phyloP scores from a whole-genome alignment of 2,888 invertebrate genomes.

The Andrena flavipes region DNA sequence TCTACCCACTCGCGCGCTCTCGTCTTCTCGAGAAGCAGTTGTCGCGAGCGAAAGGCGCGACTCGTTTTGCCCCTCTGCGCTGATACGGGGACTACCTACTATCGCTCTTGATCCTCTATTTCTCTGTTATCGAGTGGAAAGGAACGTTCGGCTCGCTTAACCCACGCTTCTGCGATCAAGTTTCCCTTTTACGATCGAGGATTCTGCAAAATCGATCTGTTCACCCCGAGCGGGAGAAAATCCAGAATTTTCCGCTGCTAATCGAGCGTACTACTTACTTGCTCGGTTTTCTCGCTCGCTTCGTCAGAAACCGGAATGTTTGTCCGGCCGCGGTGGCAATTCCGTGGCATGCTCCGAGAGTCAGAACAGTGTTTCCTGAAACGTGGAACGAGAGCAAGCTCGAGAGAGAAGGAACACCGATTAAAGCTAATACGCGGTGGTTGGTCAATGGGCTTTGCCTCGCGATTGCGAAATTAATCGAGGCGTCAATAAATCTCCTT shows the following conservation, averaged over 20 bases:
- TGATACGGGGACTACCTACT: too few relatives aligned
- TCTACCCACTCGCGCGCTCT: neutral
- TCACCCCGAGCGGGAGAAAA: too few relatives aligned
- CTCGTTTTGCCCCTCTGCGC: neutral
- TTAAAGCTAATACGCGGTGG: neutral
- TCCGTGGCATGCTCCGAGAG: neutral
- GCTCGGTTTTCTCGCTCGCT: neutral
- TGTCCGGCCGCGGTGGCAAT: neutral
- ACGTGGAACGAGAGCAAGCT: too few relatives aligned
- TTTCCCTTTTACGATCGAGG: too few relatives aligned
- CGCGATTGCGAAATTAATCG: neutral
- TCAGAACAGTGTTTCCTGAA: too few relatives aligned
- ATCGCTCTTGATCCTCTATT: neutral
- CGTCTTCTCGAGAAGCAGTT: neutral
- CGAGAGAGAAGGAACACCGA: too few relatives aligned
- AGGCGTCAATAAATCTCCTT: slow-evolving; percentile 3
- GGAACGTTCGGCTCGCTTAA: too few relatives aligned
- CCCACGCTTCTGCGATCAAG: too few relatives aligned
- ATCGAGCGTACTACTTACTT: neutral
- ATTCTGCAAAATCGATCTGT: neutral
- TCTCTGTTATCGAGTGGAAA: neutral
- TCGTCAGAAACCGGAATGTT: neutral
- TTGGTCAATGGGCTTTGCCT: slow-evolving; percentile 20
- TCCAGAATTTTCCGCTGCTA: neutral
- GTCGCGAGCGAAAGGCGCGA: slow-evolving; percentile 16